These are phyloP conservation scores for Eurytoma californica DNA, from an alignment of 2,888 invertebrate genomes.

Conservation along the genomic window DNA sequence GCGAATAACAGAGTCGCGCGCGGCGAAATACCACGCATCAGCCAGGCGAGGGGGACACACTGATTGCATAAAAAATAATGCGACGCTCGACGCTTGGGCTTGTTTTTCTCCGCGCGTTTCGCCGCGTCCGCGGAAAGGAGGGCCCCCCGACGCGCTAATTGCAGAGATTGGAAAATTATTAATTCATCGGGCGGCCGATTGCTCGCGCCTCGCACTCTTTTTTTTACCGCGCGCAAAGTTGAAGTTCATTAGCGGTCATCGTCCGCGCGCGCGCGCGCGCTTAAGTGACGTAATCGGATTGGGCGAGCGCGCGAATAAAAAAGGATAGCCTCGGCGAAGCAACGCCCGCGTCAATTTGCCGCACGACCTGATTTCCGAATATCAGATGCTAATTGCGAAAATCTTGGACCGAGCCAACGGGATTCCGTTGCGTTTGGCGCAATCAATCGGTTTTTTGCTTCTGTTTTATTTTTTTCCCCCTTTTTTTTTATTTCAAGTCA, in stretches of 20 bases:
- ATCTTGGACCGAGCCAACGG: not conserved
- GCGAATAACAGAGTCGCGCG: not conserved
- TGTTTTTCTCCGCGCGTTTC: conserved; percentile 2
- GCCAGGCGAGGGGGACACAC: not conserved
- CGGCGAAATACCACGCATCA: not conserved
- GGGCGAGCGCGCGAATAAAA: not conserved
- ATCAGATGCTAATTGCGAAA: not conserved
- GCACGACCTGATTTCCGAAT: conserved; percentile 22
- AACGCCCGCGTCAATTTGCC: not conserved
- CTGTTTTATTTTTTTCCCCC: not conserved
- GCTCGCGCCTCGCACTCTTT: not conserved
- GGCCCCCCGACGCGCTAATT: not conserved
- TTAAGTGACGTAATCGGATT: conserved; percentile 35
- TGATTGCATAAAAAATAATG: conserved; percentile 40
- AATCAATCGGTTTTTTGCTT: not conserved
- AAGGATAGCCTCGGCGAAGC: conserved; percentile 9
- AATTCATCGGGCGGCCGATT: conserved; percentile 4
- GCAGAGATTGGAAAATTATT: conserved; percentile 25
- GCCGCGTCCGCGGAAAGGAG: not conserved
- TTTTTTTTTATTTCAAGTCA: too few species aligned
- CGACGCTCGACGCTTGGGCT: not conserved
- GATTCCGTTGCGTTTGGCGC: not conserved
- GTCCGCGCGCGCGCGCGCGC: not conserved
- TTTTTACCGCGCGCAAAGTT: not conserved
- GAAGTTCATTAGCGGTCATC: conserved; percentile 41